These are phyloP conservation scores for Deroplatys truncata DNA, from an alignment of 2,888 invertebrate genomes.

Conservation along the genomic window DNA sequence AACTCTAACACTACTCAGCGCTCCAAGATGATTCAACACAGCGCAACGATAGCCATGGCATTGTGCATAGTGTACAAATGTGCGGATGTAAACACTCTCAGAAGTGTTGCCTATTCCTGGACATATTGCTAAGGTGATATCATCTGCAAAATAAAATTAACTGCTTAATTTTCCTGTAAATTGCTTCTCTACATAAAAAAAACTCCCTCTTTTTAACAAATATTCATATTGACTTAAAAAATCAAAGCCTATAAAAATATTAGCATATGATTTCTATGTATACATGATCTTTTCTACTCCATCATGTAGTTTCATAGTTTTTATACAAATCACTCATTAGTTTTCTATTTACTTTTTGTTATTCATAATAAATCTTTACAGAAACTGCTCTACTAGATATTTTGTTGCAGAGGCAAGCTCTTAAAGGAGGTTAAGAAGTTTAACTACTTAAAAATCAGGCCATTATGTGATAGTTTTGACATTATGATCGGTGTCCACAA, in stretches of 20 bases:
- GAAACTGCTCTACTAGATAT: too few species aligned
- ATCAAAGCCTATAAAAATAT: not conserved
- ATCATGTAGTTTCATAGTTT: too few species aligned
- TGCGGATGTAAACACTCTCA: conserved; percentile 89
- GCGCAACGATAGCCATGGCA: conserved; percentile 88
- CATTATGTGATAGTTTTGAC: too few species aligned
- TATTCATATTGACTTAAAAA: not conserved
- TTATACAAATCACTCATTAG: too few species aligned
- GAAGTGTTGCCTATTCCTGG: conserved; percentile 93
- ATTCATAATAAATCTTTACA: too few species aligned
- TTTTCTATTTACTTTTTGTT: too few species aligned
- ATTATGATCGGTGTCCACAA: too few species aligned
- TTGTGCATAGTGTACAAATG: conserved; percentile 89
- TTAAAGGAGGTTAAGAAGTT: too few species aligned
- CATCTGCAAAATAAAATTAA: conserved; percentile 56
- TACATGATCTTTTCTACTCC: too few species aligned
- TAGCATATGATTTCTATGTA: not conserved
- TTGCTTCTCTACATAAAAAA: not conserved
- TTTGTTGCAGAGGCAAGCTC: too few species aligned
- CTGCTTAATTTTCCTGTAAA: not conserved
- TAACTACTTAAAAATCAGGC: too few species aligned
- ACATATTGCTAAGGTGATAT: conserved; percentile 81
- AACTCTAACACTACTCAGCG: conserved; percentile 76
- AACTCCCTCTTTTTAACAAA: not conserved
- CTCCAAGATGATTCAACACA: conserved; percentile 91